phyloP scores from a whole-genome alignment of 2,113 vertebrate species.

The Penelope pileata region DNA sequence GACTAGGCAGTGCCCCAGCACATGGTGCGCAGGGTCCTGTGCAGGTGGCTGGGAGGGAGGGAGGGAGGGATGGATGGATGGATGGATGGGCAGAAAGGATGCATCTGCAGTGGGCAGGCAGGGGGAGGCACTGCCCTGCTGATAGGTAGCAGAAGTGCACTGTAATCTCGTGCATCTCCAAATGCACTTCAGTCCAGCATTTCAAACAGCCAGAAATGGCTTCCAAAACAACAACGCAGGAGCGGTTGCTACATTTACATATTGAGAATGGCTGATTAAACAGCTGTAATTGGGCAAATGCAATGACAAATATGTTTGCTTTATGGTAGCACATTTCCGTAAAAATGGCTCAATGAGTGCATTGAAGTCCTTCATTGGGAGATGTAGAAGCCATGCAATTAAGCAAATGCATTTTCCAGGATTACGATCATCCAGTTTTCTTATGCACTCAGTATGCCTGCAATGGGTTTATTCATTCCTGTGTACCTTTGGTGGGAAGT shows the following conservation, averaged over 20 bases:
- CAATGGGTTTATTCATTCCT: neutral
- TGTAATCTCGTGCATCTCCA: neutral
- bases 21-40: neutral
- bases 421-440: neutral
- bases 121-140: neutral
- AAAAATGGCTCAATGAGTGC: constrained; percentile 6
- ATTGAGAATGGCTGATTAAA: constrained; percentile 27
- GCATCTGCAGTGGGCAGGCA: neutral
- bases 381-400: neutral
- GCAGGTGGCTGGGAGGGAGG: neutral
- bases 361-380: neutral
- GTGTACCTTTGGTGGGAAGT: neutral
- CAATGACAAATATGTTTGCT: neutral
- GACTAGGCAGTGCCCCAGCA: neutral
- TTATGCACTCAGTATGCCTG: neutral
- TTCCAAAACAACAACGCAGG: neutral
- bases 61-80: neutral
- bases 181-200: neutral
- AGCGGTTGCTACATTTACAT: neutral
- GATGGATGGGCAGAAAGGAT: neutral
- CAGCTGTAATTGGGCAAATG: neutral
- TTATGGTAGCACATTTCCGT: neutral
- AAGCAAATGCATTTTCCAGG: constrained; percentile 23
- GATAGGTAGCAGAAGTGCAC: neutral
- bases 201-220: neutral